Base-by-base conservation (phyloP, 2,113 vertebrate genomes). In the Cyanoramphus novaezelandiae region DNA sequence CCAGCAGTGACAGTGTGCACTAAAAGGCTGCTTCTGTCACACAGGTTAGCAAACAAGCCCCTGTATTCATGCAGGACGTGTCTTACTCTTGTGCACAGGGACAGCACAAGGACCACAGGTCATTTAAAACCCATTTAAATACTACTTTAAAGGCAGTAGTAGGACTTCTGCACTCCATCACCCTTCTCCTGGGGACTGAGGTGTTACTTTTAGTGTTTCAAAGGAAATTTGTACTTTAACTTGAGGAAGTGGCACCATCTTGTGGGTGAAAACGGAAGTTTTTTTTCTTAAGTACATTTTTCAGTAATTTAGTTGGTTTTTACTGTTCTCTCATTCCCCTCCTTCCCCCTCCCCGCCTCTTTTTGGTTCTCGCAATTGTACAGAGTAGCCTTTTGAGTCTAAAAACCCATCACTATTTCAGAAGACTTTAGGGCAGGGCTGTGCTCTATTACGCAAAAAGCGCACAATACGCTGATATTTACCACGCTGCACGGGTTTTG, bases 181-280 rank as follows among this genome's bases (percentile, higher is more conserved):
- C 9, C 20, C 9, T 78, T 91, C 80, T 55, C 24, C n/a, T 7
- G 13, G 13, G 7, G 33, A 88, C 60, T 71, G 23, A 68, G 70
- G n/a, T 67, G 28, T 27, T 2, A 55, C 62, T 95, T 94, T 91
- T 59, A 44, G 2, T 0, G 3, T 52, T 90, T 43, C 39, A 64
- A 75, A 67, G 55, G 18, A 50, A 87, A 65, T 79, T 33, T 57
- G 8, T 9, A 43, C 29, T 94, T 92, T 88, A 92, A 76, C 4
- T 70, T 86, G 79, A 90, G 89, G 75, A 89, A 88, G 68, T 86
- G 79, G 96, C 96, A 93, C 97, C 97, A 97, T 89, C 96, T 97
- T 88, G 95, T 97, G 97, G 96, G 21, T 89, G 24, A 78, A 77
- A 96, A 60, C 41, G 69, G 92, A 91, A 86, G 17, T 15, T 3